Conservation (phyloP, 2,113 vertebrate species). For the Raphicerus campestris region DNA sequence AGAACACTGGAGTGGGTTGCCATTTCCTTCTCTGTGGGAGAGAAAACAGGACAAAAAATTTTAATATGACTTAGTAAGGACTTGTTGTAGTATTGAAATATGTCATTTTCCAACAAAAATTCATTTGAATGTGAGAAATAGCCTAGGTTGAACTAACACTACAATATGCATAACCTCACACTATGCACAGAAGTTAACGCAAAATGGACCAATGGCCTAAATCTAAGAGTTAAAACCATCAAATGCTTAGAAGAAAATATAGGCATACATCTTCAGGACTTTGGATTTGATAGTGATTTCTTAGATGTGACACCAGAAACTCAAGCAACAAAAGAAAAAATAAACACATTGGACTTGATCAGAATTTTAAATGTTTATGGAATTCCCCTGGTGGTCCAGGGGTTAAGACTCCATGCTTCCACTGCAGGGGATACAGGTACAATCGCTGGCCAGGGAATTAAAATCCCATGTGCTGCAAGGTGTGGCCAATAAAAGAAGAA, state of each 20-base stretch:
- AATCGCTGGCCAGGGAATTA: not conserved
- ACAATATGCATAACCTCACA: not conserved
- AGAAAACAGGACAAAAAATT: not conserved
- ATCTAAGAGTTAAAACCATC: not conserved
- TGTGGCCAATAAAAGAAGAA: not conserved
- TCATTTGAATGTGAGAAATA: not conserved
- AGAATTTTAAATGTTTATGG: not conserved
- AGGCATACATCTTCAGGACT: not conserved
- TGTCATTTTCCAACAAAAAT: not conserved
- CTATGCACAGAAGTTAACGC: not conserved
- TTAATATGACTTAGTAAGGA: not conserved
- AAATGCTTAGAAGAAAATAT: not conserved
- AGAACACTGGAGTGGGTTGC: not conserved
- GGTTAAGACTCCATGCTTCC: not conserved
- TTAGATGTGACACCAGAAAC: not conserved
- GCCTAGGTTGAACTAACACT: not conserved
- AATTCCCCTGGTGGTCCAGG: not conserved
- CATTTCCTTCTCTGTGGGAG: not conserved
- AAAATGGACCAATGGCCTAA: not conserved
- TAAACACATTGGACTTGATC: not conserved
- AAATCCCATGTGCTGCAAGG: not conserved
- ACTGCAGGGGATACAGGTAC: not conserved
- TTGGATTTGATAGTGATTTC: not conserved
- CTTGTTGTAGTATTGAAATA: not conserved
- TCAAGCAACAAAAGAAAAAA: not conserved